Base-by-base conservation (phyloP, 2,113 vertebrate species). In the Thermophis baileyi region DNA sequence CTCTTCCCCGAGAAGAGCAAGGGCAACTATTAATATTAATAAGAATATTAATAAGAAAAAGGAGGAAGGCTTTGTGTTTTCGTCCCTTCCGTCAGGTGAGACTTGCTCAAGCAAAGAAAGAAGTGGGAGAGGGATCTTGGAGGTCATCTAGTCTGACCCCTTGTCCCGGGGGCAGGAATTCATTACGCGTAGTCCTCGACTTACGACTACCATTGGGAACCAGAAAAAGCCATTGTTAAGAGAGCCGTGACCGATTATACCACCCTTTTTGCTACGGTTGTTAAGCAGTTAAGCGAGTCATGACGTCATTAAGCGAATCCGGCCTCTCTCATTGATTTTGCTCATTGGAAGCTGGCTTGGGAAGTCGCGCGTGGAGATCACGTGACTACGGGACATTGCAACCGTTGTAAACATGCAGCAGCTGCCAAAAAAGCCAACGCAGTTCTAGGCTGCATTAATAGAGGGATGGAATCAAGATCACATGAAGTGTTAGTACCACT, bases 381-480 rank as follows among this genome's bases (percentile, higher is more conserved):
- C 5, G 6, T 7, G 20, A 55, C 54, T 5, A 1, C 6, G 6
- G 20, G 20, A 1, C 18, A 0, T 0, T 22, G 18, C n/a, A 55
- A 22, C 5, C 20, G 6, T 55, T 20, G 0, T 22, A n/a, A n/a
- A n/a, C n/a, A n/a, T n/a, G n/a, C n/a, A n/a, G n/a, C n/a, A n/a
- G n/a, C n/a, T n/a, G n/a, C n/a, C n/a, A n/a, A n/a, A n/a, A n/a
- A n/a, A n/a, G n/a, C n/a, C n/a, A n/a, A n/a, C n/a, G n/a, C n/a
- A n/a, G n/a, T n/a, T n/a, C n/a, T n/a, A n/a, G n/a, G n/a, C n/a
- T n/a, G n/a, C n/a, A n/a, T n/a, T n/a, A n/a, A n/a, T n/a, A n/a
- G n/a, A n/a, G n/a, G n/a, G n/a, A n/a, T n/a, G n/a, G n/a, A n/a
- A n/a, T n/a, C n/a, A n/a, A n/a, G n/a, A n/a, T n/a, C n/a, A n/a